Conservation (phyloP, 1,140 invertebrate species). For the Rhagoletis pomonella region DNA sequence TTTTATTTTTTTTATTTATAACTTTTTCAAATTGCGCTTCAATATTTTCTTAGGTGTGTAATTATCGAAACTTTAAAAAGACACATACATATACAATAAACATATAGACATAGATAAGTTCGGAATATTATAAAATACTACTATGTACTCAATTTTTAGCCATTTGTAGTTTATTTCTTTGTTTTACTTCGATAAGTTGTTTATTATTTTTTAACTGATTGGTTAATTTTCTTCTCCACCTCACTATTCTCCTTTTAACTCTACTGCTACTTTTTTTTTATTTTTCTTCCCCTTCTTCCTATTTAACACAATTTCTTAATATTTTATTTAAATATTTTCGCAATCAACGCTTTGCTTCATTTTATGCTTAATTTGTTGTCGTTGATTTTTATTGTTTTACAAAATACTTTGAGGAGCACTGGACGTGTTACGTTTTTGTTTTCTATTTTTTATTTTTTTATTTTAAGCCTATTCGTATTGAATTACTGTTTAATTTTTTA, state of each 20-base stretch:
- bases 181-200: background rate
- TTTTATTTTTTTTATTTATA: no score
- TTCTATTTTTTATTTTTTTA: background rate
- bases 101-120: constrained; percentile 50
- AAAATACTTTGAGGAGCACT: constrained; percentile 74
- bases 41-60: background rate
- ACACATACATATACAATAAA: constrained; percentile 8
- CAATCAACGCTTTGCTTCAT: constrained; percentile 24
- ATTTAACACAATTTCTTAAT: constrained; percentile 19
- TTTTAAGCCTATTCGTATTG: constrained; percentile 33
- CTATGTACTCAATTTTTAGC: background rate
- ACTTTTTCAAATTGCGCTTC: background rate
- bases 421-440: constrained; percentile 67
- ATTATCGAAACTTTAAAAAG: constrained; percentile 34
- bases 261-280: no score
- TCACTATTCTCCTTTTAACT: background rate
- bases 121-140: constrained; percentile 47
- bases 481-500: constrained; percentile 22
- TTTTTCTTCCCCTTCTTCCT: background rate
- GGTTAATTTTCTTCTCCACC: background rate
- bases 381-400: constrained; percentile 68
- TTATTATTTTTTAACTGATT: background rate
- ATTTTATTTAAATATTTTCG: background rate
- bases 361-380: constrained; percentile 46
- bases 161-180: background rate